Evolutionary conservation across 1,140 invertebrate genomes (phyloP).

Genomic region (Hycleus cichorii): DNA sequence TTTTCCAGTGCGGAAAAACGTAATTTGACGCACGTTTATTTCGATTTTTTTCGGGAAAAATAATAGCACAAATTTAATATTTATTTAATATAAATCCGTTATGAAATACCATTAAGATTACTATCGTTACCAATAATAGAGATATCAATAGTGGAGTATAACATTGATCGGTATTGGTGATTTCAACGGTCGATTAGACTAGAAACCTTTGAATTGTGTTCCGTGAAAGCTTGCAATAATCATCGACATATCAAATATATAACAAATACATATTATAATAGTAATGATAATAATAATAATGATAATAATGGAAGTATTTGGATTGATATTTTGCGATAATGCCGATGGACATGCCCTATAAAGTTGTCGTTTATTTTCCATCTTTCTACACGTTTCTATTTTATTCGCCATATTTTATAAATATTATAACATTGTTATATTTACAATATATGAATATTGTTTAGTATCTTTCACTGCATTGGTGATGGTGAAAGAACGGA

Average conservation of each 20-base stretch:
- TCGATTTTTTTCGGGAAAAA: not conserved
- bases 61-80: too few relatives aligned
- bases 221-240: too few relatives aligned
- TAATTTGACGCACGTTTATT: not conserved
- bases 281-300: too few relatives aligned
- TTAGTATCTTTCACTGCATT: constrained; percentile 1
- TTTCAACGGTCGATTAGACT: constrained; percentile 3
- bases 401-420: too few relatives aligned
- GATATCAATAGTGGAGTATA: constrained; percentile 8
- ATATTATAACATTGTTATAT: not conserved
- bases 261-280: too few relatives aligned
- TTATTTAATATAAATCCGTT: not conserved
- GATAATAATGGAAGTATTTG: not conserved
- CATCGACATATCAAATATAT: too few relatives aligned
- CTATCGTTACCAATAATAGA: constrained; percentile 4
- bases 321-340: constrained; percentile 4
- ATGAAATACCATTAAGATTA: not conserved
- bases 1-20: too few relatives aligned
- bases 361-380: not conserved
- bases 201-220: not conserved
- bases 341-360: constrained; percentile 1
- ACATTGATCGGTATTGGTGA: not conserved
- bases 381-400: too few relatives aligned
- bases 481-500: constrained; percentile 9
- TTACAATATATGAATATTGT: constrained; percentile 5